Conservation (phyloP, 2,888 invertebrate genomes). For the Dorcus parallelipipedus region DNA sequence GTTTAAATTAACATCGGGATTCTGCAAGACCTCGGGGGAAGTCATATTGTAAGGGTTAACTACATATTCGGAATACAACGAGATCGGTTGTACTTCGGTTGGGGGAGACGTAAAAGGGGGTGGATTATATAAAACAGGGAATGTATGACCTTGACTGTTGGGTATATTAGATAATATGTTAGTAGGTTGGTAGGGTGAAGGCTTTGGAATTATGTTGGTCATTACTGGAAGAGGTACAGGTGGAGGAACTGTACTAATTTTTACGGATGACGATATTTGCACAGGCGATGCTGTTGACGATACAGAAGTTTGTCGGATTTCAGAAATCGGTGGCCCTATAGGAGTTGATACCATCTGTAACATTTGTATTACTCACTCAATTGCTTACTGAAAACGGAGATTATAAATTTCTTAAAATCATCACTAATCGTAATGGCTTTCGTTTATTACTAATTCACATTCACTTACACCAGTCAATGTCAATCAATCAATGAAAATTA, state of each 20-base stretch:
- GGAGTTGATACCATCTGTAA: slow-evolving; percentile 65
- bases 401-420: no score
- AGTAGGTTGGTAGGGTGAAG: slow-evolving; percentile 19
- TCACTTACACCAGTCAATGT: no score
- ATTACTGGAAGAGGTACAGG: slow-evolving; percentile 43
- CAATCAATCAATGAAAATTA: background rate
- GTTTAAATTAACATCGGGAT: background rate
- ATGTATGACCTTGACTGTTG: slow-evolving; percentile 36
- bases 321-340: slow-evolving; percentile 48
- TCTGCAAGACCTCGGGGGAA: background rate
- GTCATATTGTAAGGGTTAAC: slow-evolving; percentile 54
- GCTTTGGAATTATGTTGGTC: slow-evolving; percentile 23
- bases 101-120: slow-evolving; percentile 29
- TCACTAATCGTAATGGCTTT: no score
- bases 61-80: slow-evolving; percentile 56
- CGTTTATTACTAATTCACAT: no score
- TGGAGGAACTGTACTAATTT: slow-evolving; percentile 24
- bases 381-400: no score
- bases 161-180: slow-evolving; percentile 23
- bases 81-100: slow-evolving; percentile 29
- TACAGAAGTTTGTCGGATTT: slow-evolving; percentile 21
- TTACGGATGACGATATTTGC: slow-evolving; percentile 47
- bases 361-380: background rate
- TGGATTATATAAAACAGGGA: slow-evolving; percentile 42
- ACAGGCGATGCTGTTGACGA: slow-evolving; percentile 2